Percentiles rank a stretch among this genome's conserved stretches.
Conservation (phyloP, 2,888 invertebrate species). For the Meliscaeva auricollis region DNA sequence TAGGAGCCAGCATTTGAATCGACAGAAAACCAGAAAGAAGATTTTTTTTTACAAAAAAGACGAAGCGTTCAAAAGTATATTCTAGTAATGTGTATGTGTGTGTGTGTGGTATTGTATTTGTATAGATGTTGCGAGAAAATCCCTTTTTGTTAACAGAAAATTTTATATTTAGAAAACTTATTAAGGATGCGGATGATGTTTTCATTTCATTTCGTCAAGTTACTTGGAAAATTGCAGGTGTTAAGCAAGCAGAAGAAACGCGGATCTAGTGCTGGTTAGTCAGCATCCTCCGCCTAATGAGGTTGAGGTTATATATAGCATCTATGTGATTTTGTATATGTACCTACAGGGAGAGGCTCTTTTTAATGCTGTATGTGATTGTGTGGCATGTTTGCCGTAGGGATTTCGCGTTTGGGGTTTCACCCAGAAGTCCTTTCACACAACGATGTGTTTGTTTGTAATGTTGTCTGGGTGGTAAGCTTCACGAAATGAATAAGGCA, state of each 20-base stretch:
- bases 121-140: slow-evolving; percentile 7
- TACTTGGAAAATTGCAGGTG: slow-evolving; percentile 75
- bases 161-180: slow-evolving; percentile 72
- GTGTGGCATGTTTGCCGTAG: slow-evolving; percentile 40
- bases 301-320: slow-evolving; percentile 42
- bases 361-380: not conserved
- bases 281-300: slow-evolving; percentile 63
- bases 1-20: slow-evolving; percentile 35
- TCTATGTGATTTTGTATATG: too few relatives aligned
- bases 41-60: slow-evolving; percentile 11
- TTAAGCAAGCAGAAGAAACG: slow-evolving; percentile 39
- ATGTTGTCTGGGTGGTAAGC: slow-evolving; percentile 51
- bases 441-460: slow-evolving; percentile 30
- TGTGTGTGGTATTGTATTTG: slow-evolving; percentile 7
- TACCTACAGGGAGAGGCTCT: not conserved
- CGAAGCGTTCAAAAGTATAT: slow-evolving; percentile 14
- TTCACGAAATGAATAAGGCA: slow-evolving; percentile 43
- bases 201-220: slow-evolving; percentile 75
- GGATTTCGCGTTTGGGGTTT: slow-evolving; percentile 56
- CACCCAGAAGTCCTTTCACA: slow-evolving; percentile 31
- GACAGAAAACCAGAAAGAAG: slow-evolving; percentile 19
- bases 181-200: slow-evolving; percentile 71
- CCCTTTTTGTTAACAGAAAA: slow-evolving; percentile 20
- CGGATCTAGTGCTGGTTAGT: slow-evolving; percentile 57
- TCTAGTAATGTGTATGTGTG: not conserved